Percentiles rank a stretch among this genome's conserved stretches.
Conservation (phyloP, 2,797 vertebrate genomes). For the Gouania willdenowi region DNA sequence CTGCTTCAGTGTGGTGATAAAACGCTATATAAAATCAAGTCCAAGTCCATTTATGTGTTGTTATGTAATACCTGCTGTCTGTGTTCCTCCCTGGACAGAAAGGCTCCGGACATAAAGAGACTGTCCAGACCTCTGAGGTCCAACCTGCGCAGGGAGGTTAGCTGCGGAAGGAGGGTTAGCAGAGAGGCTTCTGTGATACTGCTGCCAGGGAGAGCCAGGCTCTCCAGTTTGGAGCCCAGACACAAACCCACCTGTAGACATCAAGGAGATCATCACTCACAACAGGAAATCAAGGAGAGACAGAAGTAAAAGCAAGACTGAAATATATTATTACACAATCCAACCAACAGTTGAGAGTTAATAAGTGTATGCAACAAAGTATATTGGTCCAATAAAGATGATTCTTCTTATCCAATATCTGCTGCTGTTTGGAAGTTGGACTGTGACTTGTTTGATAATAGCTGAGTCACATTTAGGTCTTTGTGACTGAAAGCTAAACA, state of each 20-base stretch:
- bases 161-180: slow-evolving; percentile 65
- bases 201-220: slow-evolving; percentile 71
- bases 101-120: slow-evolving; percentile 74
- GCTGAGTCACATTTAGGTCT: too few species aligned
- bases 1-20: too few species aligned
- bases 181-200: slow-evolving; percentile 74
- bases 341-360: too few species aligned
- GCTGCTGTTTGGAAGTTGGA: too few species aligned
- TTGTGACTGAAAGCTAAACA: too few species aligned
- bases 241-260: slow-evolving; percentile 44
- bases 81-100: slow-evolving; percentile 74
- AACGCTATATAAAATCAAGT: too few species aligned
- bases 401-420: too few species aligned
- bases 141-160: slow-evolving; percentile 72
- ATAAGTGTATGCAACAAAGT: too few species aligned
- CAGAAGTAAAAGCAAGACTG: not conserved
- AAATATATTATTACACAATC: too few species aligned
- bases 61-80: slow-evolving; percentile 59
- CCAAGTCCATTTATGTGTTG: too few species aligned
- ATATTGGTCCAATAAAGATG: too few species aligned
- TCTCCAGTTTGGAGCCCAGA: slow-evolving; percentile 68
- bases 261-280: not conserved
- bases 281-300: not conserved
- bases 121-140: slow-evolving; percentile 79
- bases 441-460: too few species aligned